Evolutionary conservation across 2,888 invertebrate genomes (phyloP).

Genomic region (Sialis fuliginosa): DNA sequence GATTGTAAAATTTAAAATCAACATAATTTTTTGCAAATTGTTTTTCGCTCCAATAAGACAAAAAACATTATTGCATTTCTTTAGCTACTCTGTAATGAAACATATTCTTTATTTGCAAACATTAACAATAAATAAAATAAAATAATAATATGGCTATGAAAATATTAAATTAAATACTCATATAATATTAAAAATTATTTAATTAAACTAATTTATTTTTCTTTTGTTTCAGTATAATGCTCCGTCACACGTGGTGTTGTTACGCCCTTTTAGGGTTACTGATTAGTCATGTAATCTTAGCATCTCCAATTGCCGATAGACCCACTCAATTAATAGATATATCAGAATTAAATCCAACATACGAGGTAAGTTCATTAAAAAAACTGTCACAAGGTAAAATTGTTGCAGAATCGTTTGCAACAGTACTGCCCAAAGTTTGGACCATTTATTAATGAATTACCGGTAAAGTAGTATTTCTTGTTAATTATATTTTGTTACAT

Average conservation of each 20-base stretch:
- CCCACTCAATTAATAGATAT: slow-evolving; percentile 10
- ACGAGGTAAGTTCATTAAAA: neutral
- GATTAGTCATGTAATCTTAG: slow-evolving; percentile 15
- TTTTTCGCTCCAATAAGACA: neutral
- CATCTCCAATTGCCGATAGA: slow-evolving; percentile 19
- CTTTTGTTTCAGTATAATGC: slow-evolving; percentile 20
- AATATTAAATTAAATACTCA: too few relatives aligned
- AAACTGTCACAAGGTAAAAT: neutral
- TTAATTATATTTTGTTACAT: too few relatives aligned
- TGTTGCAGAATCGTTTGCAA: neutral
- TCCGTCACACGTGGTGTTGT: slow-evolving; percentile 15
- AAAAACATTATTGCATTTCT: neutral
- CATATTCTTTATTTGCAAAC: neutral
- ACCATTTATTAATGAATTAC: neutral
- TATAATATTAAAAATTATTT: too few relatives aligned
- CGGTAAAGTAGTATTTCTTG: neutral
- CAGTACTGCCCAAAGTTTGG: neutral
- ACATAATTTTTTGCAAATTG: too few relatives aligned
- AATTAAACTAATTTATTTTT: slow-evolving; percentile 5
- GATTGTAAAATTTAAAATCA: too few relatives aligned
- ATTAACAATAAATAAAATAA: neutral
- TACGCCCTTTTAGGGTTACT: slow-evolving; percentile 16
- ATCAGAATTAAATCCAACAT: slow-evolving; percentile 2
- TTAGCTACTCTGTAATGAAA: neutral
- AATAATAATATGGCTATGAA: neutral